Evolutionary conservation across 2,888 invertebrate genomes (phyloP), one percentile per base, ranked within the genome.

Genomic region (Nycteola revayana): DNA sequence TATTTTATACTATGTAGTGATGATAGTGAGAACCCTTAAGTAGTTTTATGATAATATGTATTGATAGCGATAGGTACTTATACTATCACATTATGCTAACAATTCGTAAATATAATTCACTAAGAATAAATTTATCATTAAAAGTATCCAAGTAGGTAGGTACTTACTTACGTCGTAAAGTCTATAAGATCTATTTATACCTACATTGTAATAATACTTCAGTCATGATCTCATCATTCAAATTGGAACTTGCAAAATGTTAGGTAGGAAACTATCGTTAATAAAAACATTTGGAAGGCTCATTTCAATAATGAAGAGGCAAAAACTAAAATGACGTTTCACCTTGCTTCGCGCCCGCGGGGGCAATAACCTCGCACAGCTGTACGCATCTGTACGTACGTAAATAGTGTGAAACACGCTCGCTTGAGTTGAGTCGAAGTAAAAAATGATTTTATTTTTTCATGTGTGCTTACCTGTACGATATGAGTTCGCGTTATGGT

Each of bases 361-460:
- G 82, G 74, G 57, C 81, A 78, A 58, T 69, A 81, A 84, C 84
- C 85, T 61, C 60, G 38, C 75, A 74, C 85, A 85, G 85, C 85
- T 85, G 85, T 78, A 61, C 54, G 56, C 48, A 50, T 44, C 46
- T 21, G 4, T 21, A 21, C 53, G 55, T 67, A 63, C 68, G 69
- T 72, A 77, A 78, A 78, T 76, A 78, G 67, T 69, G 60, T 49
- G 54, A 42, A 46, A 66, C 58, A 52, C 62, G 60, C 60, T 49
- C 60, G 54, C 51, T 41, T 25, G 37, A 53, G 42, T 49, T 56
- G 41, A 38, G 45, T 37, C 48, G 44, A 52, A 49, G 47, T 42
- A 52, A 47, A 29, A 14, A 14, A 14, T 14, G 14, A 3, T 14
- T 14, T 14, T 14, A 3, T 14, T 14, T 14, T 14, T 14, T 14